These are phyloP conservation scores for Dromiciops gliroides DNA, from an alignment of 2,113 vertebrate species.

Conservation along the genomic window DNA sequence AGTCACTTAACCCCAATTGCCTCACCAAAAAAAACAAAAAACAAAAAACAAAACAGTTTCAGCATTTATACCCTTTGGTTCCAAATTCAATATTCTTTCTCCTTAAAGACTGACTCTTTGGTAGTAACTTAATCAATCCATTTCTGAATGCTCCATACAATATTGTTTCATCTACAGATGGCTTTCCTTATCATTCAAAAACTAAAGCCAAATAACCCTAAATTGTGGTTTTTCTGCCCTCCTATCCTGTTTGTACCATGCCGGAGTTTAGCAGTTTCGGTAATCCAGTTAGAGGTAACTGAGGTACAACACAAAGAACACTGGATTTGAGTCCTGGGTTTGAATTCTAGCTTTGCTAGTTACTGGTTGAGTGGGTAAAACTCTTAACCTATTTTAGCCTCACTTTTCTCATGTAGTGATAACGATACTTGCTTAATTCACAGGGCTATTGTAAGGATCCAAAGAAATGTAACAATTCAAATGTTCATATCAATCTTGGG, in stretches of 20 bases:
- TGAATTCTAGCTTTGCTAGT: not conserved
- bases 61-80: not conserved
- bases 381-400: not conserved
- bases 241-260: not conserved
- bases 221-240: not conserved
- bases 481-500: not conserved
- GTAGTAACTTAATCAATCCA: not conserved
- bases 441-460: not conserved
- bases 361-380: not conserved
- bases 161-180: not conserved
- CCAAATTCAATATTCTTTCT: not conserved
- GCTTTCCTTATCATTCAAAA: not conserved
- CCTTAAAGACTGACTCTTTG: not conserved
- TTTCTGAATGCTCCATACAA: not conserved
- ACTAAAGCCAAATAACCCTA: not conserved
- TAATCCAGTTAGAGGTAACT: not conserved
- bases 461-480: not conserved
- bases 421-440: not conserved
- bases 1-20: no score
- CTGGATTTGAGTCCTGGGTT: not conserved
- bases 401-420: not conserved
- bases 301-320: not conserved
- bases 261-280: not conserved
- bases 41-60: no score
- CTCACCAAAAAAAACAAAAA: no score